These are phyloP conservation scores for Pseudomugil gertrudae DNA, from an alignment of 2,797 vertebrate genomes.

Conservation along the genomic window DNA sequence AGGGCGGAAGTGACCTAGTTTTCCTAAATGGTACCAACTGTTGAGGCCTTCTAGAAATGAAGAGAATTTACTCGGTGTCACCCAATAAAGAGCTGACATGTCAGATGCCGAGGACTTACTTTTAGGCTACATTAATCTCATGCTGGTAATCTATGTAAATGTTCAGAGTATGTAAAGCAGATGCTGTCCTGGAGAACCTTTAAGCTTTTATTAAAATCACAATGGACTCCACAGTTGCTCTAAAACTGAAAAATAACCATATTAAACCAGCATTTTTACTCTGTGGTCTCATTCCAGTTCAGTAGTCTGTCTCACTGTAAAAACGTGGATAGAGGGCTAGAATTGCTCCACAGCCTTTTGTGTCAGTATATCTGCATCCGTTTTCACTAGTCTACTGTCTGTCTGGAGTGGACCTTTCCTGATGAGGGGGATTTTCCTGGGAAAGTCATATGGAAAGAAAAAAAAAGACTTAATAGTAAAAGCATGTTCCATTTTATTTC, in stretches of 20 bases:
- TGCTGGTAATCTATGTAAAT: slow-evolving; percentile 17
- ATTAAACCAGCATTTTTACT: slow-evolving; percentile 31
- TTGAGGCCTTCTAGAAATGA: slow-evolving; percentile 65
- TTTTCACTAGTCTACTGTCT: slow-evolving; percentile 71
- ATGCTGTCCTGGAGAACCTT: slow-evolving; percentile 28
- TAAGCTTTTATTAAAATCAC: not conserved
- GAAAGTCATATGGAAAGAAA: slow-evolving; percentile 81
- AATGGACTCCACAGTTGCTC: not conserved
- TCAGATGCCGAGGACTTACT: slow-evolving; percentile 35
- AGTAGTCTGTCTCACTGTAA: slow-evolving; percentile 34
- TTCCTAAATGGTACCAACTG: slow-evolving; percentile 80
- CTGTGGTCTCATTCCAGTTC: slow-evolving; percentile 33
- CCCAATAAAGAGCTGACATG: slow-evolving; percentile 50
- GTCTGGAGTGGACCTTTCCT: slow-evolving; percentile 70
- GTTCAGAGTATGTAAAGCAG: slow-evolving; percentile 32
- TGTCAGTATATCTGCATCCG: slow-evolving; percentile 56
- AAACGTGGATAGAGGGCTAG: slow-evolving; percentile 36
- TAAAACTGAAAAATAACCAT: slow-evolving; percentile 23
- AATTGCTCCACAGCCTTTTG: slow-evolving; percentile 37
- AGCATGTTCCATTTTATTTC: slow-evolving; percentile 76
- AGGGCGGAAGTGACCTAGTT: slow-evolving; percentile 81
- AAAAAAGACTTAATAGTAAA: slow-evolving; percentile 77
- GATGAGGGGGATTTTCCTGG: slow-evolving; percentile 82
- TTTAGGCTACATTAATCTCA: slow-evolving; percentile 42
- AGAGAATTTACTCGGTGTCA: slow-evolving; percentile 61